Conservation (phyloP, 2,797 vertebrate species). For the Xiphorhynchus erythropygius region DNA sequence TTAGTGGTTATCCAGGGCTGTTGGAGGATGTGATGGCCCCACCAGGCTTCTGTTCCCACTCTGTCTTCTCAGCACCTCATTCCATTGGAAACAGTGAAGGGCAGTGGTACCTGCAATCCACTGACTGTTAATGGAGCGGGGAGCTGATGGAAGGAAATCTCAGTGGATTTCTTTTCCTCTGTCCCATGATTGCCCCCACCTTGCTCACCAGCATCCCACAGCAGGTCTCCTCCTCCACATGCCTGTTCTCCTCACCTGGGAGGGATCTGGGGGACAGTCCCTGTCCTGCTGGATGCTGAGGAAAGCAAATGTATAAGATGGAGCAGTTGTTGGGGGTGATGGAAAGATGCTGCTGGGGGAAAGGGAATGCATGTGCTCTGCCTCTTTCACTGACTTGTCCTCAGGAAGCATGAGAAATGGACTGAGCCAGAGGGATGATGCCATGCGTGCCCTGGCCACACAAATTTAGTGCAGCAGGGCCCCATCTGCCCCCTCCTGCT, state of each 20-base stretch:
- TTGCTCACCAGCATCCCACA: background rate
- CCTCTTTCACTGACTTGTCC: fast-evolving
- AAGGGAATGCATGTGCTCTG: background rate
- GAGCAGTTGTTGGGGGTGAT: background rate
- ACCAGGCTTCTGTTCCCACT: background rate
- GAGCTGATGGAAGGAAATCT: background rate
- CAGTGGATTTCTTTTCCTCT: background rate
- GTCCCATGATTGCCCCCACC: background rate
- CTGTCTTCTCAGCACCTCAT: background rate
- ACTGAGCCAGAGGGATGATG: background rate
- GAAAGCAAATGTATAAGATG: background rate
- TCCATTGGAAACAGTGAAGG: background rate
- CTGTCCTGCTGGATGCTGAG: background rate
- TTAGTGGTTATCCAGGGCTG: background rate
- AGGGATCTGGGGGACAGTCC: background rate
- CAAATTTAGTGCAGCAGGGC: background rate
- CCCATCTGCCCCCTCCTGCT: background rate
- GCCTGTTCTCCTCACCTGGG: background rate
- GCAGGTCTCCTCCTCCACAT: background rate
- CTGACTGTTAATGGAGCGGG: background rate
- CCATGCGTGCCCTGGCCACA: background rate
- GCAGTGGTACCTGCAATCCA: background rate
- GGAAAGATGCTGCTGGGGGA: background rate
- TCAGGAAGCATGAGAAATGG: background rate
- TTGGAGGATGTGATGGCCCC: fast-evolving